Conservation (phyloP, 1,140 invertebrate genomes). For the Pemphigus obesinymphae region DNA sequence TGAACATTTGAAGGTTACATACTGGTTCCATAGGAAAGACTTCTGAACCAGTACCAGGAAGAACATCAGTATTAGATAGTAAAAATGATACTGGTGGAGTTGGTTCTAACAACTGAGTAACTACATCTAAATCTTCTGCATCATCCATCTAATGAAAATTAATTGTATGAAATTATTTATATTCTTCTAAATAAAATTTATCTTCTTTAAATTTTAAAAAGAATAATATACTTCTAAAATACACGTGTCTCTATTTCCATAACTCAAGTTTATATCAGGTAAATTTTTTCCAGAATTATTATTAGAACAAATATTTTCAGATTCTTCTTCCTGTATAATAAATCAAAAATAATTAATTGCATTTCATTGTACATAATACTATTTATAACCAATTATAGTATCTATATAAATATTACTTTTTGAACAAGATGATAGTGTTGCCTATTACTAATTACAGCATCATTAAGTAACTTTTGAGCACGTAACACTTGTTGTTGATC, state of each 20-base stretch:
- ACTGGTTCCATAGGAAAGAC: constrained; percentile 51
- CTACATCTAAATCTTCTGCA: constrained; percentile 76
- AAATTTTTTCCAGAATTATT: constrained; percentile 70
- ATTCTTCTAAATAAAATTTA: neutral
- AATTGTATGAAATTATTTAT: neutral
- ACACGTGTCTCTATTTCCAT: constrained; percentile 77
- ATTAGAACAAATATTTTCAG: constrained; percentile 59
- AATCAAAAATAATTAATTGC: constrained; percentile 31
- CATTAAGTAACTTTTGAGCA: constrained; percentile 61
- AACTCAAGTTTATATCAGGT: constrained; percentile 68
- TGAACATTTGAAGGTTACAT: constrained; percentile 81
- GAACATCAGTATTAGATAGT: constrained; percentile 75
- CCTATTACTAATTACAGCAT: constrained; percentile 62
- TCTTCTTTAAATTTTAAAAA: no score
- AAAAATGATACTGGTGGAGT: constrained; percentile 73
- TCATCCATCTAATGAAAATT: constrained; percentile 67
- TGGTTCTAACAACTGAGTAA: constrained; percentile 71
- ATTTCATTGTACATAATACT: neutral
- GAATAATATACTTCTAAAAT: constrained; percentile 60
- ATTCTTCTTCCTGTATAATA: constrained; percentile 51
- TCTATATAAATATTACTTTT: neutral
- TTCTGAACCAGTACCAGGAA: constrained; percentile 62
- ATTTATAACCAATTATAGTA: neutral
- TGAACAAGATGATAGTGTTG: constrained; percentile 39
- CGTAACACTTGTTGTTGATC: constrained; percentile 49